phyloP scores from a whole-genome alignment of 2,797 vertebrate genomes.

The Sebastes cheni region DNA sequence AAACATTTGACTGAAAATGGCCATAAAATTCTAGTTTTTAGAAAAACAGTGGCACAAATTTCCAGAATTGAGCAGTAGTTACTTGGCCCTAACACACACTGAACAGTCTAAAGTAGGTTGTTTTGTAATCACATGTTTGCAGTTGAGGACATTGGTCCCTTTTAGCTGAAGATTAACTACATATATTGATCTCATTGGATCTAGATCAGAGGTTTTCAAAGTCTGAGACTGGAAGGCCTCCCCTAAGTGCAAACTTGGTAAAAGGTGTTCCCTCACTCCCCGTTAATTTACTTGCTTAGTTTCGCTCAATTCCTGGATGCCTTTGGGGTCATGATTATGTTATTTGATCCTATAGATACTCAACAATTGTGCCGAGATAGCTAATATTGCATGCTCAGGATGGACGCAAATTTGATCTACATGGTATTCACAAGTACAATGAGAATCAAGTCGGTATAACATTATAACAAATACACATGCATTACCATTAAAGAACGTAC shows the following conservation, averaged over 20 bases:
- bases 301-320: too few relatives aligned
- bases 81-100: neutral
- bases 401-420: neutral
- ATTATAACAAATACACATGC: neutral
- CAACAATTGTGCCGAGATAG: neutral
- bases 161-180: slow-evolving; percentile 76
- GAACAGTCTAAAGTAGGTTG: slow-evolving; percentile 27
- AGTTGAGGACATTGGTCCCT: slow-evolving; percentile 61
- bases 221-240: neutral
- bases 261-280: neutral
- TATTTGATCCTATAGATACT: neutral
- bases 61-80: neutral
- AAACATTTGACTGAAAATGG: neutral
- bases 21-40: neutral
- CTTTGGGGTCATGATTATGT: neutral
- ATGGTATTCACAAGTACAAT: neutral
- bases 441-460: neutral
- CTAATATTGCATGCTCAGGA: neutral
- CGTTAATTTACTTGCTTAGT: too few relatives aligned
- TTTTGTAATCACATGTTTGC: slow-evolving; percentile 73
- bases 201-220: neutral
- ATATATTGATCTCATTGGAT: slow-evolving; percentile 62
- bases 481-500: neutral
- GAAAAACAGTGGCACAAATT: neutral
- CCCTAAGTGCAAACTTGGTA: neutral